Evolutionary conservation across 2,888 invertebrate genomes (phyloP).

Genomic region (Dendrolimus pini): DNA sequence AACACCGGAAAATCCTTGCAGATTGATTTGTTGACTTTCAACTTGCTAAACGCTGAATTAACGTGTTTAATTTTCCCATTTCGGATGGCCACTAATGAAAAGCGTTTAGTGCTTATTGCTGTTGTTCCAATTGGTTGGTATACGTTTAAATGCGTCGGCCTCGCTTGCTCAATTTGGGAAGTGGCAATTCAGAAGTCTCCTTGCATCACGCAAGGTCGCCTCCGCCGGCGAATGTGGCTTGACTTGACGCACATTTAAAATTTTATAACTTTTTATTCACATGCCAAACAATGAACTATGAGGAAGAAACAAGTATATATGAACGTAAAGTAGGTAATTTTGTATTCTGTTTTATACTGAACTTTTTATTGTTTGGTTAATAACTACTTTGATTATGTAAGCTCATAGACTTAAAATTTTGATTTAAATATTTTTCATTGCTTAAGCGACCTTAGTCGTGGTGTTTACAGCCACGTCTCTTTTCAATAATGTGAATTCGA

Average conservation of each 20-base stretch:
- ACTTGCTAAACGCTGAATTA: slow-evolving; percentile 3
- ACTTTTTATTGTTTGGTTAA: no score
- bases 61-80: slow-evolving; percentile 10
- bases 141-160: slow-evolving; percentile 21
- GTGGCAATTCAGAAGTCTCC: slow-evolving; percentile 47
- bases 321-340: no score
- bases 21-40: neutral
- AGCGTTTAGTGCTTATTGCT: slow-evolving; percentile 7
- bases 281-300: neutral
- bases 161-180: slow-evolving; percentile 47
- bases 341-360: no score
- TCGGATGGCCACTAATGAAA: slow-evolving; percentile 14
- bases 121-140: neutral
- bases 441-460: no score
- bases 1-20: slow-evolving; percentile 4
- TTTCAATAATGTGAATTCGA: no score
- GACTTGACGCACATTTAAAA: neutral
- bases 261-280: no score
- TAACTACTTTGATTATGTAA: no score
- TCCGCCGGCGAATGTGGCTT: neutral
- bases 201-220: slow-evolving; percentile 42
- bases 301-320: neutral
- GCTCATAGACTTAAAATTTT: no score
- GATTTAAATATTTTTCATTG: no score
- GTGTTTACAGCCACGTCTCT: no score